Evolutionary conservation across 2,888 invertebrate genomes (phyloP).

Genomic region (Biston stratarius): DNA sequence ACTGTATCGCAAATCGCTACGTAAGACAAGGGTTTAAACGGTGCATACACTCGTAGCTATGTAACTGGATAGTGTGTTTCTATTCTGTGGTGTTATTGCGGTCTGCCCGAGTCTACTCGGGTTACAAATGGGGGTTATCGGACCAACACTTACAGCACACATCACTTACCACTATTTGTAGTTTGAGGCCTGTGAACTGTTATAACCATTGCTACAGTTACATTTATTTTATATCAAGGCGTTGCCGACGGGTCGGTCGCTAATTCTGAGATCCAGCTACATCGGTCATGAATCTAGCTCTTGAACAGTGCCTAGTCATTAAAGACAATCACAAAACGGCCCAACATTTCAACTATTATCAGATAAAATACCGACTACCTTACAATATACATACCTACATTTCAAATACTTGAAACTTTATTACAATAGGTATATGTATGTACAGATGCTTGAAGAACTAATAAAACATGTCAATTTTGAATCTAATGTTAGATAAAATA

Average conservation of each 20-base stretch:
- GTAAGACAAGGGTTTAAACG: background rate
- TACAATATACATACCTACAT: too few species aligned
- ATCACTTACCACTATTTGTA: constrained; percentile 7
- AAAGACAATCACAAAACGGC: too few species aligned
- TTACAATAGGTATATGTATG: too few species aligned
- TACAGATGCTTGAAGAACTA: too few species aligned
- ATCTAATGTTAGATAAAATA: too few species aligned
- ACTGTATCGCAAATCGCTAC: too few species aligned
- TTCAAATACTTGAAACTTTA: too few species aligned
- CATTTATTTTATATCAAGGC: background rate
- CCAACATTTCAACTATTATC: too few species aligned
- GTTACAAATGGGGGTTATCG: constrained; percentile 24
- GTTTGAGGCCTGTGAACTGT: background rate
- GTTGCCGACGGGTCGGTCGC: background rate
- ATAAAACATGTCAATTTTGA: too few species aligned
- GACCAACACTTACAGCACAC: constrained; percentile 11
- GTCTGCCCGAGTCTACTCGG: constrained; percentile 7
- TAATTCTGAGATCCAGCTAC: background rate
- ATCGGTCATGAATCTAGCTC: background rate
- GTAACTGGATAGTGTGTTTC: constrained; percentile 3
- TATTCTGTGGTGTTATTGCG: constrained; percentile 12
- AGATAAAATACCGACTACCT: too few species aligned
- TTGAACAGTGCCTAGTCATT: background rate
- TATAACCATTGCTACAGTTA: background rate
- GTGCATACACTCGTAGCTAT: background rate